Conservation (phyloP, 2,888 invertebrate species). For the Tipula vernalis region DNA sequence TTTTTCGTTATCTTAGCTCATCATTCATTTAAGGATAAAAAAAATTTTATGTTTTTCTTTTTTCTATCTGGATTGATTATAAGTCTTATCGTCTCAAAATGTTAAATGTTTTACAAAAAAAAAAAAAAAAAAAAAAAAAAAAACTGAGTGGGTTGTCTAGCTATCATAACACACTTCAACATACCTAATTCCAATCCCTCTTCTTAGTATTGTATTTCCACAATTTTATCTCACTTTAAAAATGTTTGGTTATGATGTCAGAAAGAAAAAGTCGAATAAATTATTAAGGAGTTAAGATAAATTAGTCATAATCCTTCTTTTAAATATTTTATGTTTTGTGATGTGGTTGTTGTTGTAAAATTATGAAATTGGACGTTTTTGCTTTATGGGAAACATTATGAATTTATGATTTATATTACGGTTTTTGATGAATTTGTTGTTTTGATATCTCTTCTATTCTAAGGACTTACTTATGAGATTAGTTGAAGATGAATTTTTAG, state of each 20-base stretch:
- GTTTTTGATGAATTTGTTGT: background rate
- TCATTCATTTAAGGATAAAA: background rate
- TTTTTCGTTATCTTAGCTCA: background rate
- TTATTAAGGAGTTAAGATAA: background rate
- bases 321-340: background rate
- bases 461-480: background rate
- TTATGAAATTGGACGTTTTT: background rate
- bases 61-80: background rate
- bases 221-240: background rate
- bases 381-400: background rate
- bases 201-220: background rate
- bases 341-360: background rate
- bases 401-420: background rate
- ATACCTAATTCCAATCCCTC: background rate
- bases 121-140: background rate
- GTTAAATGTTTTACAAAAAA: background rate
- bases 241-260: background rate
- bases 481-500: background rate
- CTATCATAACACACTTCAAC: background rate
- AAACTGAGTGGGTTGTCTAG: background rate
- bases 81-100: background rate
- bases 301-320: constrained; percentile 4
- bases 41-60: background rate
- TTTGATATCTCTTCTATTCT: background rate
- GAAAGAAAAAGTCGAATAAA: background rate